Evolutionary conservation across 30 jellyfish, hydroid and myxozoan species (phyloP), one percentile per base, ranked within the genome.

Genomic region (Nemopilema nomurai): DNA sequence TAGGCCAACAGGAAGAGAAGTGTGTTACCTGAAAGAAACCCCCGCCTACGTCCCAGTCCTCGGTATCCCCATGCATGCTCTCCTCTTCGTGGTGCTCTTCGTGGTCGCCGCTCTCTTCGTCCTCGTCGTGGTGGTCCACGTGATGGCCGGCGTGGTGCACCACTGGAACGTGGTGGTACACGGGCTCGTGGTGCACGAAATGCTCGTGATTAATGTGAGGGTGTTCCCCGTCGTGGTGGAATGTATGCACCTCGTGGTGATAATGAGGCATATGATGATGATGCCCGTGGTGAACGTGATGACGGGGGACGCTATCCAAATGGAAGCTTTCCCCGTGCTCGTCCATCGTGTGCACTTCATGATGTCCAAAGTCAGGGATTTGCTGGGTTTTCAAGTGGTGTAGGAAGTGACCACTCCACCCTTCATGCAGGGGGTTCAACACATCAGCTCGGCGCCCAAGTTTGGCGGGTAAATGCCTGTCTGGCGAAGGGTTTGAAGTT

Each of bases 41-140:
- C 16, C 96, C 95, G 0, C 95, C 93, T 49, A 75, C 97, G 67
- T 84, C 97, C 90, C 84, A 62, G 75, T 83, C 97, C 49, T 82
- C 92, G 49, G 57, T 67, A n/a, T 90, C 96, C 0, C 97, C 97
- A 30, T 83, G 96, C 85, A 75, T 82, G 20, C 25, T 49, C 4
- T 71, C 97, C 22, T 83, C 95, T 28, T 71, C 83, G 68, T 83
- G 97, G 63, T 91, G 91, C 52, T 77, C 91, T n/a, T 91, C 94
- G 49, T 87, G 86, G 67, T 57, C 96, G 20, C 96, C 84, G 26
- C 78, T 67, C 32, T 78, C 90, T 51, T 69, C 80, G 30, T 49
- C 80, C 1, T 82, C 85, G 77, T 51, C 53, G 23, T 84, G 93
- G 50, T 87, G 89, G 29, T 41, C 73, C 13, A 24, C 76, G 25